Percentiles rank a stretch among this genome's conserved stretches.
phyloP scores from a whole-genome alignment of 2,888 invertebrate genomes.

The Diplolepis rosae region DNA sequence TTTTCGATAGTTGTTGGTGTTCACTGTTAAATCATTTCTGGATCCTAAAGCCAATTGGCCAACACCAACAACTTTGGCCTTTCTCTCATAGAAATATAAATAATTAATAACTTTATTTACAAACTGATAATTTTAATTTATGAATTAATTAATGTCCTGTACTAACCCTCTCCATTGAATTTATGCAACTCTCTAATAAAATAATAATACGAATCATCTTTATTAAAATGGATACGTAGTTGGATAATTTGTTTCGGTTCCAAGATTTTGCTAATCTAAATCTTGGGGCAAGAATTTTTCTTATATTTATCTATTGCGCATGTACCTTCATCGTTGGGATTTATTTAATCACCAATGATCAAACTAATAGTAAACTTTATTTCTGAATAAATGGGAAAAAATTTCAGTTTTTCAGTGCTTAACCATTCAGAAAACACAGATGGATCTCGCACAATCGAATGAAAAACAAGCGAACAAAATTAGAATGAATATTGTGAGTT shows the following conservation, averaged over 20 bases:
- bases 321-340: neutral
- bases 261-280: neutral
- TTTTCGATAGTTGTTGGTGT: too few species aligned
- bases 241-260: neutral
- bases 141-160: too few species aligned
- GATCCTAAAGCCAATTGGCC: too few species aligned
- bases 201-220: neutral
- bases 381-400: neutral
- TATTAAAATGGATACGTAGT: neutral
- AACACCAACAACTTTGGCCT: too few species aligned
- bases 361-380: too few species aligned
- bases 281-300: neutral
- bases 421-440: neutral
- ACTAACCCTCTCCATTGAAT: too few species aligned
- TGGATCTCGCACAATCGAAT: conserved; percentile 9
- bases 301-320: neutral
- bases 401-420: neutral
- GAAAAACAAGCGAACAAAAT: neutral
- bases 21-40: too few species aligned
- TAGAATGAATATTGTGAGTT: neutral
- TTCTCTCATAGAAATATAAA: too few species aligned
- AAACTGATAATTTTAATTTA: too few species aligned
- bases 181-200: too few species aligned
- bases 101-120: too few species aligned
- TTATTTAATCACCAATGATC: neutral